Conservation (phyloP, 1,140 invertebrate genomes). For the Neoseiulus cucumeris region DNA sequence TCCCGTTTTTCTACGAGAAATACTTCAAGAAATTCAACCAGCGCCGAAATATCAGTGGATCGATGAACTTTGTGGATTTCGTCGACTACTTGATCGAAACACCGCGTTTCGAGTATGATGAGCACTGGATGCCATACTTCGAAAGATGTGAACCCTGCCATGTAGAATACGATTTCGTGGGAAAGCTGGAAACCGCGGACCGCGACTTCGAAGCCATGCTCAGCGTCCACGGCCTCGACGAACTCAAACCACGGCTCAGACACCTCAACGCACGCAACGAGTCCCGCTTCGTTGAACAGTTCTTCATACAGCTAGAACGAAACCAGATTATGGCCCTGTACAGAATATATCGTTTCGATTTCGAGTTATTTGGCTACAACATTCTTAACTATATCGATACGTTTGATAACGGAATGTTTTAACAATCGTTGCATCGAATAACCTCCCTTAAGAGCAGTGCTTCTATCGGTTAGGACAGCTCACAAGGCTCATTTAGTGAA, state of each 20-base stretch:
- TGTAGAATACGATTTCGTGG: slow-evolving; percentile 25
- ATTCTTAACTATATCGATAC: slow-evolving; percentile 23
- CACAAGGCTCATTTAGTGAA: no score
- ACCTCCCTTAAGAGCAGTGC: no score
- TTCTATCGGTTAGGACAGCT: no score
- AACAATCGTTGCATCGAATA: background rate
- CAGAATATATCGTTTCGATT: slow-evolving; percentile 47
- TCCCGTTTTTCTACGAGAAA: slow-evolving; percentile 18
- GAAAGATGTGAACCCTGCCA: slow-evolving; percentile 23
- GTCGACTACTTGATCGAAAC: slow-evolving; percentile 22
- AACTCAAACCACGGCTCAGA: slow-evolving; percentile 4
- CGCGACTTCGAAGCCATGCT: slow-evolving; percentile 21
- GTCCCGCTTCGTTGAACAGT: slow-evolving; percentile 32
- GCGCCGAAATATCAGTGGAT: background rate
- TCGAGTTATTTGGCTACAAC: slow-evolving; percentile 58
- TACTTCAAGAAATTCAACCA: slow-evolving; percentile 12
- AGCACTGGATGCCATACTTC: slow-evolving; percentile 25
- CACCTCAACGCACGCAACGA: background rate
- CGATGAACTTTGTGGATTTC: slow-evolving; percentile 23
- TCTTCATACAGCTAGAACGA: slow-evolving; percentile 39
- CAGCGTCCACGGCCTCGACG: slow-evolving; percentile 12
- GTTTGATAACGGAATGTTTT: slow-evolving; percentile 5
- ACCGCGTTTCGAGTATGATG: slow-evolving; percentile 19
- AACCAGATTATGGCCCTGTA: slow-evolving; percentile 39
- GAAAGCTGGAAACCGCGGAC: slow-evolving; percentile 24